Evolutionary conservation across 2,797 vertebrate species (phyloP).

Genomic region (Numenius phaeopus): DNA sequence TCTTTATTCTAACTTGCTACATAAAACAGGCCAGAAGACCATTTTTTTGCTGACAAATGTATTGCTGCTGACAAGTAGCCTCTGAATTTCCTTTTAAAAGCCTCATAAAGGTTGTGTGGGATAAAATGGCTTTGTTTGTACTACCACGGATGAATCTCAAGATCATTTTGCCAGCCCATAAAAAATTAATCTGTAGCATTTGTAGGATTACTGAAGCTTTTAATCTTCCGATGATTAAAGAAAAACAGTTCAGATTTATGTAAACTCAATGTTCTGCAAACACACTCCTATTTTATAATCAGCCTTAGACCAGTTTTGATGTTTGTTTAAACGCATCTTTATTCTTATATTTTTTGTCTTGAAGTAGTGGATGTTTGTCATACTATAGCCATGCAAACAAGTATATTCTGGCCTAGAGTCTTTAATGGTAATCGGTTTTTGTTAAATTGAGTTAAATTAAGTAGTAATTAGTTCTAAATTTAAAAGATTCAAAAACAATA

Average conservation of each 20-base stretch:
- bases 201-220: not conserved
- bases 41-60: not conserved
- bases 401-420: not conserved
- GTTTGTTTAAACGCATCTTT: not conserved
- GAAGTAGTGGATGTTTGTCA: not conserved
- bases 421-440: not conserved
- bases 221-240: not conserved
- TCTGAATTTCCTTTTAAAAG: not conserved
- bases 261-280: not conserved
- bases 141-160: not conserved
- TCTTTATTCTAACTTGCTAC: not conserved
- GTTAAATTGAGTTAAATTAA: not conserved
- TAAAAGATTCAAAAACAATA: not conserved
- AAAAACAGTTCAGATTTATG: not conserved
- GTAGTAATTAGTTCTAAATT: not conserved
- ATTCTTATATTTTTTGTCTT: not conserved
- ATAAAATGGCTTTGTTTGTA: not conserved
- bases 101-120: not conserved
- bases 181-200: not conserved
- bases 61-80: not conserved
- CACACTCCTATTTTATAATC: not conserved
- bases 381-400: not conserved
- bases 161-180: not conserved
- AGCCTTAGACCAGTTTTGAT: not conserved
- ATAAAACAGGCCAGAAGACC: not conserved